These are phyloP conservation scores for Panopea generosa DNA, from an alignment of 2,888 invertebrate species.

Conservation along the genomic window DNA sequence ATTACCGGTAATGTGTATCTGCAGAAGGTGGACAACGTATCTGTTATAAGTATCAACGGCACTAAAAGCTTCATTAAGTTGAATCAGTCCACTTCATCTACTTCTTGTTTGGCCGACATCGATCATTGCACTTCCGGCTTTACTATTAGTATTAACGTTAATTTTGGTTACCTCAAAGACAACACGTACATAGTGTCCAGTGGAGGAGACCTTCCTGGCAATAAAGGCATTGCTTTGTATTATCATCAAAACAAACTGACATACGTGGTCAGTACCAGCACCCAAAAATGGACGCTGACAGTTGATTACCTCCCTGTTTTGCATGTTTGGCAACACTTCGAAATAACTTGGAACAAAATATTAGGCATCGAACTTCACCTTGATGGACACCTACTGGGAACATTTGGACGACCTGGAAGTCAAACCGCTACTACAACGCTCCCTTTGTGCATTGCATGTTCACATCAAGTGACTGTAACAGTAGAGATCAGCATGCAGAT, in stretches of 20 bases:
- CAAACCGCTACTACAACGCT: slow-evolving; percentile 24
- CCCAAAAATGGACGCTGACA: slow-evolving; percentile 59
- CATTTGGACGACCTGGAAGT: slow-evolving; percentile 43
- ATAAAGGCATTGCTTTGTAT: slow-evolving; percentile 64
- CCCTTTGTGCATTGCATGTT: slow-evolving; percentile 56
- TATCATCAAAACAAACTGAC: slow-evolving; percentile 55
- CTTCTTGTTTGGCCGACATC: slow-evolving; percentile 58
- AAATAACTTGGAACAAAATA: slow-evolving; percentile 69
- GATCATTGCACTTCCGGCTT: slow-evolving; percentile 62
- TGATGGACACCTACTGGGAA: slow-evolving; percentile 63
- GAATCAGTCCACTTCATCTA: slow-evolving; percentile 26
- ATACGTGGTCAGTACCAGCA: slow-evolving; percentile 67
- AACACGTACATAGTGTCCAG: slow-evolving; percentile 67
- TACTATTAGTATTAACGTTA: slow-evolving; percentile 60
- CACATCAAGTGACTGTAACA: slow-evolving; percentile 24
- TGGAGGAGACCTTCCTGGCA: slow-evolving; percentile 59
- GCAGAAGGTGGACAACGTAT: slow-evolving; percentile 11
- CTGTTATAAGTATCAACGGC: slow-evolving; percentile 50
- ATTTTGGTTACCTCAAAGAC: slow-evolving; percentile 52
- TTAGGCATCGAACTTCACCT: slow-evolving; percentile 65
- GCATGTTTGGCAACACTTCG: slow-evolving; percentile 69
- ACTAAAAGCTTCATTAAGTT: slow-evolving; percentile 54
- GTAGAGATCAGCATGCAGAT: slow-evolving; percentile 50
- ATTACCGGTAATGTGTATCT: slow-evolving; percentile 57
- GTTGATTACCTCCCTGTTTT: slow-evolving; percentile 48